Base-by-base conservation (phyloP, 2,113 vertebrate genomes). In the Anguilla japonica region DNA sequence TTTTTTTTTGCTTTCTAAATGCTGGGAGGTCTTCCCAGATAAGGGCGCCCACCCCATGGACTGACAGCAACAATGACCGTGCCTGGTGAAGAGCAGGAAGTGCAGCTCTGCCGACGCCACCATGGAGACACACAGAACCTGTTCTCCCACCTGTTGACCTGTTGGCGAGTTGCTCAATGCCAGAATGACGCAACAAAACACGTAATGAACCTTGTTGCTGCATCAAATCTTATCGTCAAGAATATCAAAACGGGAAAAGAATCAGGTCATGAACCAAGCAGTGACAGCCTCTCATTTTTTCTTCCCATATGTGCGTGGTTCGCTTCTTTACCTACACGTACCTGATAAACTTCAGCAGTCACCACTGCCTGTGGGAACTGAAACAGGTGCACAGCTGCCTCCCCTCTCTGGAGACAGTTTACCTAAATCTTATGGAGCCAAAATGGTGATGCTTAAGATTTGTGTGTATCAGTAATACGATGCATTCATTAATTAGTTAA, bases 221-320 rank as follows among this genome's bases (percentile, higher is more conserved):
- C 26, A 67, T 16, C 46, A 60, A 84, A 80, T 53, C 67, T 29
- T 57, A 81, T 50, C 92, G 90, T 93, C 92, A 93, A 90, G 60
- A 85, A 84, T 90, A 93, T 92, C 92, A 93, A 93, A 93, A 87
- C 89, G 22, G 60, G 88, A 91, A 93, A 94, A 90, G 91, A 86
- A 50, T 40, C 57, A 56, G 46, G 60, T 87, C 87, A 93, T 95
- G 93, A 93, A 93, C 93, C 94, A 94, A 89, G 85, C 75, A 88
- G 85, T 91, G 90, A 94, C 91, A 89, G 85, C 84, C 83, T 81
- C 86, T 53, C 87, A 87, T 56, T 80, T 83, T 88, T 91, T 91
- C 87, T 92, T 92, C 93, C 91, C 89, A 84, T 7, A 20, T 1
- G 2, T 56, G 6, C 11, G 1, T 34, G n/a, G 26, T n/a, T 26